Base-by-base conservation (phyloP, 2,113 vertebrate genomes). In the Hippocampus abdominalis region DNA sequence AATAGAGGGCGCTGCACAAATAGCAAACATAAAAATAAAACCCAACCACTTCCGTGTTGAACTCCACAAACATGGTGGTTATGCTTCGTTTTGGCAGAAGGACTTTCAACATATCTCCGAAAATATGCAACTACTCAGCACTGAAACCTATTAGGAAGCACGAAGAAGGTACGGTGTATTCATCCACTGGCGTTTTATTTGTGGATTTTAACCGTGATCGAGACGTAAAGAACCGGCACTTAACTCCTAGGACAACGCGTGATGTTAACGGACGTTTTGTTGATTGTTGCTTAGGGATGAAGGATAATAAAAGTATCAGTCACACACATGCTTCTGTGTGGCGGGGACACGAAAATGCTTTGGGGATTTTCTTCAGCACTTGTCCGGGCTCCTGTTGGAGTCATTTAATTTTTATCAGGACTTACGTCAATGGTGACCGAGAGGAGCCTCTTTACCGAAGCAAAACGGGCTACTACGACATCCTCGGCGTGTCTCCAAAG, bases 381-480 rank as follows among this genome's bases (percentile, higher is more conserved):
- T 49, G 2, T 15, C 29, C 5, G n/a, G 44, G 48, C 8, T 27
- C 18, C 36, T 44, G 12, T 44, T n/a, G 20, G 1, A 56, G 48
- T 12, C 64, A 21, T 11, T 36, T 40, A 1, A 21, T 72, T 40
- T 80, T 70, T 36, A 6, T 20, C 12, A 69, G 90, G 20, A 15
- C 69, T 2, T 89, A 83, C 73, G 67, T 25, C 0, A 49, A 75
- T 54, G 76, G 70, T 1, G 1, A 44, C n/a, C 29, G 36, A 21
- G 21, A 68, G 0, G 74, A 68, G 25, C 73, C 91, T 0, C 77
- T 90, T 0, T 83, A 87, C 53, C 91, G 79, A 73, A 88, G 69
- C 68, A 91, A 85, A 59, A 91, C 91, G 0, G 93, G 89, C 0
- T 94, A 96, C 29, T 97, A 96, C 8, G 94, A 96, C 0, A 81